Evolutionary conservation across 2,888 invertebrate species (phyloP), one percentile per base, ranked within the genome.

Genomic region (Geophilus truncorum): DNA sequence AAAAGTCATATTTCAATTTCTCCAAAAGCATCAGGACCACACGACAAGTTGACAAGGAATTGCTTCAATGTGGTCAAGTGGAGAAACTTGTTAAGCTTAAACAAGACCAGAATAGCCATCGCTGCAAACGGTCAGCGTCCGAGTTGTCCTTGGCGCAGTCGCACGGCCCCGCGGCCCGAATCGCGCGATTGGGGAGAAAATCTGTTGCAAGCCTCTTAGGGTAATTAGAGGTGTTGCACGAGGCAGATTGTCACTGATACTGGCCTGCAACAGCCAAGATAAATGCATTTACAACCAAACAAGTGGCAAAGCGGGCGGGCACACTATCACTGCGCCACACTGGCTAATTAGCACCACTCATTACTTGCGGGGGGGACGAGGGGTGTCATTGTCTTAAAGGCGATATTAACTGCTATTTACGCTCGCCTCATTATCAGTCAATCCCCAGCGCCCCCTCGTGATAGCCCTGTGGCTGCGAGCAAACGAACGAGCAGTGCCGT

Each of bases 231-330:
- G 77, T 77, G 77, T 77, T 77, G 77, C 77, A 34, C 77, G 77
- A 77, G 77, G 77, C 77, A 77, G 77, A 77, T 77, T 77, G 77
- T 77, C 77, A 77, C 77, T 77, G 77, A 77, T 77, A 77, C 77
- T 77, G 77, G 77, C 77, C 77, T 77, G 77, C 34, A 77, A 36
- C 34, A 77, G 34, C 36, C 77, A 36, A 77, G 77, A 77, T 77
- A 77, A 77, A 77, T 77, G 36, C 36, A 77, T 77, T 77, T 77
- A 77, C 77, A 77, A 77, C 36, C 34, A 77, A 34, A 77, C 77
- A 77, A 77, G 77, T 36, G 36, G 77, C 36, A 36, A 36, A 34
- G 77, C 34, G 77, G 36, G 77, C 77, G 77, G 36, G 77, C 77
- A 34, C 77, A 36, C 77, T 77, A 77, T 77, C 77, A 77, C 34